phyloP scores from a whole-genome alignment of 2,888 invertebrate genomes.

The Dione vanillae region DNA sequence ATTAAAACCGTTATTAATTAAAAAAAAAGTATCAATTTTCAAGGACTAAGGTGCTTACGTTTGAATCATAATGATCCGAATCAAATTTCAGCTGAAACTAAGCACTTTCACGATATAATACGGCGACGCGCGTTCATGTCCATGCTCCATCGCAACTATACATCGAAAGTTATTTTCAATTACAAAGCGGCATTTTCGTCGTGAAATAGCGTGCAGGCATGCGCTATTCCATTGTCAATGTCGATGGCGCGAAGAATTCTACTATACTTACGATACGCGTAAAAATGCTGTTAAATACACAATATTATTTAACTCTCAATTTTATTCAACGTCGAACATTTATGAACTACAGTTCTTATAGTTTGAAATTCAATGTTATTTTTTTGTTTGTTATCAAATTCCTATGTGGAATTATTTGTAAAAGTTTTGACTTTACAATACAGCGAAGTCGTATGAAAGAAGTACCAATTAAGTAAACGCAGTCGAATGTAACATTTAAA shows the following conservation, averaged over 20 bases:
- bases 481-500: not conserved
- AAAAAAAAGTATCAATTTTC: too few relatives aligned
- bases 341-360: too few relatives aligned
- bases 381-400: too few relatives aligned
- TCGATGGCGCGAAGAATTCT: slow-evolving; percentile 47
- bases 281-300: slow-evolving; percentile 5
- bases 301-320: not conserved
- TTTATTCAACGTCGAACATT: not conserved
- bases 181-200: slow-evolving; percentile 66
- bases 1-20: too few relatives aligned
- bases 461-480: not conserved
- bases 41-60: too few relatives aligned
- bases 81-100: slow-evolving; percentile 4
- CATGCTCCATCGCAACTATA: slow-evolving; percentile 50
- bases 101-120: slow-evolving; percentile 54
- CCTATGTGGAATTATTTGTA: too few relatives aligned
- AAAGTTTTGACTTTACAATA: not conserved
- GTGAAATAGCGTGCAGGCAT: slow-evolving; percentile 66
- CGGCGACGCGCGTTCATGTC: slow-evolving; percentile 36
- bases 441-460: not conserved
- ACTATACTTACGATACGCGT: slow-evolving; percentile 27
- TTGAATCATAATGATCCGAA: too few relatives aligned
- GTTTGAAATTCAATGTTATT: too few relatives aligned
- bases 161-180: slow-evolving; percentile 75
- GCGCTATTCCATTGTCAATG: slow-evolving; percentile 75